Conservation (phyloP, 2,797 vertebrate species). For the Bucorvus abyssinicus region DNA sequence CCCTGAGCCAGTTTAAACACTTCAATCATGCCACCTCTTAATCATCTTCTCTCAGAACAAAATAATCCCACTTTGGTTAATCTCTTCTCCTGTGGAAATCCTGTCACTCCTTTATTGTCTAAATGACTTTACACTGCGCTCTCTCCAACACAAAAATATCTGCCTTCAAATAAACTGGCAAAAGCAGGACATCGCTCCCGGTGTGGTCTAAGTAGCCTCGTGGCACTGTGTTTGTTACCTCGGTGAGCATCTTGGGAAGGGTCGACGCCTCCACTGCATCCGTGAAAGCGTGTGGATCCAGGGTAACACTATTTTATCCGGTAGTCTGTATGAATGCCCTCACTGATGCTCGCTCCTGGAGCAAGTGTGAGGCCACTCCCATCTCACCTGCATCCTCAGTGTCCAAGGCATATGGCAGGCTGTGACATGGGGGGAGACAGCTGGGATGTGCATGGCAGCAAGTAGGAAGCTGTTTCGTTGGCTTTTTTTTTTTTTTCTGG, state of each 20-base stretch:
- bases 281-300: accelerated
- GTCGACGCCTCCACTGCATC: background rate
- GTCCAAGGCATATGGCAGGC: accelerated
- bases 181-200: background rate
- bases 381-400: background rate
- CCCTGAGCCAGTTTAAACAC: slow-evolving; percentile 64
- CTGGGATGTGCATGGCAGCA: background rate
- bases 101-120: slow-evolving; percentile 61
- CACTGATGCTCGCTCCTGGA: background rate
- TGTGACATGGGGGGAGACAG: background rate
- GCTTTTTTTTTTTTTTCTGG: background rate
- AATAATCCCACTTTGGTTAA: slow-evolving; percentile 69
- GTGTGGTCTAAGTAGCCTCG: background rate
- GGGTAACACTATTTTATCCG: background rate
- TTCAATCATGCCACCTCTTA: slow-evolving; percentile 64
- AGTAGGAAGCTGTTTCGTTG: background rate
- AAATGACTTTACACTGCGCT: background rate
- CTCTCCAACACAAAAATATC: slow-evolving; percentile 7
- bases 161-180: background rate
- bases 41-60: slow-evolving; percentile 59
- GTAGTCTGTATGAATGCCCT: accelerated
- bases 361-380: accelerated
- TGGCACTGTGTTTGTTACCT: background rate
- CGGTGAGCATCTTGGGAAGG: background rate
- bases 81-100: slow-evolving; percentile 62